Percentiles rank a stretch among this genome's conserved stretches.
Evolutionary conservation across 2,888 invertebrate species (phyloP).

Genomic region (Seira musarum): DNA sequence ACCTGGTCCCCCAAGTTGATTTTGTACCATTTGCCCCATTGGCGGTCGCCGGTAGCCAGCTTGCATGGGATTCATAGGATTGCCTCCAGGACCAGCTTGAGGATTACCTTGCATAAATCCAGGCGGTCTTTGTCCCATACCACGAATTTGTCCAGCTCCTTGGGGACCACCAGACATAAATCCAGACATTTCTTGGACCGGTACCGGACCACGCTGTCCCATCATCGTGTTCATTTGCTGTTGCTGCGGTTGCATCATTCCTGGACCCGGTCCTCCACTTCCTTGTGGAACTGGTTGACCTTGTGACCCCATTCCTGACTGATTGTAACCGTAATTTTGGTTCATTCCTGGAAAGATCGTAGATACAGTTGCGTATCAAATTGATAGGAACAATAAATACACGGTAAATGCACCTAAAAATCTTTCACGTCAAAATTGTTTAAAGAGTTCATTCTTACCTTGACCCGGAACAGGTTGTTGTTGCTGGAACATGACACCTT

Average conservation of each 20-base stretch:
- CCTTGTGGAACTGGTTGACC: slow-evolving; percentile 55
- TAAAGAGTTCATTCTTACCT: slow-evolving; percentile 35
- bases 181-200: slow-evolving; percentile 60
- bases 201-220: slow-evolving; percentile 74
- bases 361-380: too few relatives aligned
- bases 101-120: slow-evolving; percentile 66
- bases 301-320: slow-evolving; percentile 57
- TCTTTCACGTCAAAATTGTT: background rate
- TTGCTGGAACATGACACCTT: slow-evolving; percentile 74
- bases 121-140: slow-evolving; percentile 61
- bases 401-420: background rate
- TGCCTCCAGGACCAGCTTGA: slow-evolving; percentile 50
- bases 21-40: slow-evolving; percentile 64
- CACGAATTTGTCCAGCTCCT: slow-evolving; percentile 50
- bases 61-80: slow-evolving; percentile 60
- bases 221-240: slow-evolving; percentile 76
- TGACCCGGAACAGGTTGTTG: slow-evolving; percentile 73
- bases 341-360: slow-evolving; percentile 74
- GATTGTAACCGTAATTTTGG: slow-evolving; percentile 76
- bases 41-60: slow-evolving; percentile 53
- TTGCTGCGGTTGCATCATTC: slow-evolving; percentile 68
- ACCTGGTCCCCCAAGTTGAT: slow-evolving; percentile 44
- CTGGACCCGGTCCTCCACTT: slow-evolving; percentile 47
- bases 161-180: slow-evolving; percentile 58
- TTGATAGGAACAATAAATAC: background rate